Percentiles rank a stretch among this genome's conserved stretches.
Conservation (phyloP, 2,888 invertebrate genomes). For the Lycaena phlaeas region DNA sequence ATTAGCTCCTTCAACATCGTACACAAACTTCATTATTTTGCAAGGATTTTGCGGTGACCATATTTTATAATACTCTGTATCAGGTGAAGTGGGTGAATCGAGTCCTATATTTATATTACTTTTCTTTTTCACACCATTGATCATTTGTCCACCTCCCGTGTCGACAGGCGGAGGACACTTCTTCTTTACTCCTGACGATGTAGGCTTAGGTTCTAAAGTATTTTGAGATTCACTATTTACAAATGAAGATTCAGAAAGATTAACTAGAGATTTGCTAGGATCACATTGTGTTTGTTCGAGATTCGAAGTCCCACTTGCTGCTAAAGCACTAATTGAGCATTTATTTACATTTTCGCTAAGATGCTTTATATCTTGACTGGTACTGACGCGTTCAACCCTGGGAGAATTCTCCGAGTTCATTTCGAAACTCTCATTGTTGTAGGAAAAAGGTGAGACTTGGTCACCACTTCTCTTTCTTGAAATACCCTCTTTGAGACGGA, state of each 20-base stretch:
- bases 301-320: constrained; percentile 52
- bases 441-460: constrained; percentile 60
- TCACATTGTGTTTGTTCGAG: constrained; percentile 63
- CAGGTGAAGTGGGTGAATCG: constrained; percentile 72
- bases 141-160: constrained; percentile 53
- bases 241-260: constrained; percentile 56
- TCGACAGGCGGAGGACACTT: constrained; percentile 72
- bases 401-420: constrained; percentile 59
- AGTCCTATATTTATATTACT: constrained; percentile 65
- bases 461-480: constrained; percentile 64
- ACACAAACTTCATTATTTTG: constrained; percentile 70
- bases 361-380: constrained; percentile 59
- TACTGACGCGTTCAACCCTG: constrained; percentile 51
- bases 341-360: constrained; percentile 66
- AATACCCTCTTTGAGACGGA: constrained; percentile 67
- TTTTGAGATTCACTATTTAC: constrained; percentile 63
- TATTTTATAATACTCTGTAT: constrained; percentile 78
- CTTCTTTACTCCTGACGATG: constrained; percentile 67
- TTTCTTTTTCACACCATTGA: constrained; percentile 78
- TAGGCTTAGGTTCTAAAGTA: constrained; percentile 45
- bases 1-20: constrained; percentile 63
- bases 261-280: constrained; percentile 65
- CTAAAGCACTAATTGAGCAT: constrained; percentile 72
- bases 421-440: constrained; percentile 67
- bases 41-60: constrained; percentile 77